Conservation (phyloP, 1,140 invertebrate genomes). For the Pinna nobilis region DNA sequence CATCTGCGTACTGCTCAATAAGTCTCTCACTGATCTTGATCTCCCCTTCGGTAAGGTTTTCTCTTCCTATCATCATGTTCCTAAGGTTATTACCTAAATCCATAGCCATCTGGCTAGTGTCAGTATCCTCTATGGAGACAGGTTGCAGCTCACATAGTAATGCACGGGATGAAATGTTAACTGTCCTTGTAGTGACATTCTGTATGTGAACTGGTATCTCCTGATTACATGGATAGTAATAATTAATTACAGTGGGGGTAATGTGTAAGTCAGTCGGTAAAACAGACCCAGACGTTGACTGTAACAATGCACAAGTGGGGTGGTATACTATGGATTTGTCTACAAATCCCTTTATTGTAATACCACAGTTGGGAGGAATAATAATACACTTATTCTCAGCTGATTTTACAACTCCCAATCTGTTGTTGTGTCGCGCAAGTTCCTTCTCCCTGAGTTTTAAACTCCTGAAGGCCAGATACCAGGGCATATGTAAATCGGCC, state of each 20-base stretch:
- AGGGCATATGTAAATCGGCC: slow-evolving; percentile 10
- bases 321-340: slow-evolving; percentile 29
- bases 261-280: slow-evolving; percentile 12
- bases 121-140: no score
- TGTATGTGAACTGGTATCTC: slow-evolving; percentile 4
- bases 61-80: no score
- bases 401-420: slow-evolving; percentile 20
- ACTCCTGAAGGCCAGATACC: slow-evolving; percentile 23
- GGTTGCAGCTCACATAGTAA: slow-evolving; percentile 37
- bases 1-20: no score
- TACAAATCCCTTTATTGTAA: slow-evolving; percentile 19
- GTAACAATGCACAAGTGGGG: slow-evolving; percentile 26
- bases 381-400: neutral
- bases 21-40: no score
- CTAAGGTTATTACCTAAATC: no score
- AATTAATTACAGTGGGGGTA: slow-evolving; percentile 5
- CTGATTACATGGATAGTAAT: slow-evolving; percentile 2
- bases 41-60: no score
- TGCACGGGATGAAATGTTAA: slow-evolving; percentile 23
- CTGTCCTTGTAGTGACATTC: slow-evolving; percentile 30
- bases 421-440: slow-evolving; percentile 5
- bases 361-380: slow-evolving; percentile 16
- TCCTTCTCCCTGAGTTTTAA: slow-evolving; percentile 24
- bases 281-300: neutral
- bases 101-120: no score